Percentiles rank a stretch among this genome's conserved stretches.
Conservation (phyloP, 92 coral and sea anemone genomes). For the Porites divaricata region DNA sequence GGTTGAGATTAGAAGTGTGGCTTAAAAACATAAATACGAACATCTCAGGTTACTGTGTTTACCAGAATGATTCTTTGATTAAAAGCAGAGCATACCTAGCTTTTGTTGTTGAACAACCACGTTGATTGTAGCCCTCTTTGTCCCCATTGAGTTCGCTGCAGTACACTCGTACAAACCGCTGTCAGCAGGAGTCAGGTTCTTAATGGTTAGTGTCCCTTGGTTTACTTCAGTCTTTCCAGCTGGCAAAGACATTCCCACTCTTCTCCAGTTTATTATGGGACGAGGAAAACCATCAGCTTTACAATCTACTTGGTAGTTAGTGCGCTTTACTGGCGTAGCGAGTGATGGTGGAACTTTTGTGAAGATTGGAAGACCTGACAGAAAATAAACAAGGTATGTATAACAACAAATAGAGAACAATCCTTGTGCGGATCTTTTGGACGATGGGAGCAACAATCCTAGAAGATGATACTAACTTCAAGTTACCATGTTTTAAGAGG, state of each 20-base stretch:
- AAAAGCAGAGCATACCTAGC: too few relatives aligned
- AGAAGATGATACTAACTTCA: too few relatives aligned
- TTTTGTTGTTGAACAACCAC: background rate
- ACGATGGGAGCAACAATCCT: too few relatives aligned
- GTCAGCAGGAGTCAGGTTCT: constrained; percentile 12
- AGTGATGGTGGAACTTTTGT: background rate
- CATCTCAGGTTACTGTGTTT: too few relatives aligned
- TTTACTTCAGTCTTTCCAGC: background rate
- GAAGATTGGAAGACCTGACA: background rate
- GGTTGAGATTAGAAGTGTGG: too few relatives aligned
- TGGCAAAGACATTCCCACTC: background rate
- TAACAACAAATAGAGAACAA: too few relatives aligned
- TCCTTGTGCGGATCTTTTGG: too few relatives aligned
- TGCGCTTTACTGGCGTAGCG: background rate
- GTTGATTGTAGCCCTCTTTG: background rate
- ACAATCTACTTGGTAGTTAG: background rate
- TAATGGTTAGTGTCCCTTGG: background rate
- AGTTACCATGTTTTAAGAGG: too few relatives aligned
- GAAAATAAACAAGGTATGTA: too few relatives aligned
- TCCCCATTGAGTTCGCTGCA: constrained; percentile 10
- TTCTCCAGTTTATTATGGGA: background rate
- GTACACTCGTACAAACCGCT: constrained; percentile 10
- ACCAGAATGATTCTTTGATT: too few relatives aligned
- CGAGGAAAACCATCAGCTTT: constrained; percentile 12
- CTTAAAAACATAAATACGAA: too few relatives aligned